Evolutionary conservation across 1,140 invertebrate genomes (phyloP), one percentile per base, ranked within the genome.

Genomic region (Drosophila aff.): DNA sequence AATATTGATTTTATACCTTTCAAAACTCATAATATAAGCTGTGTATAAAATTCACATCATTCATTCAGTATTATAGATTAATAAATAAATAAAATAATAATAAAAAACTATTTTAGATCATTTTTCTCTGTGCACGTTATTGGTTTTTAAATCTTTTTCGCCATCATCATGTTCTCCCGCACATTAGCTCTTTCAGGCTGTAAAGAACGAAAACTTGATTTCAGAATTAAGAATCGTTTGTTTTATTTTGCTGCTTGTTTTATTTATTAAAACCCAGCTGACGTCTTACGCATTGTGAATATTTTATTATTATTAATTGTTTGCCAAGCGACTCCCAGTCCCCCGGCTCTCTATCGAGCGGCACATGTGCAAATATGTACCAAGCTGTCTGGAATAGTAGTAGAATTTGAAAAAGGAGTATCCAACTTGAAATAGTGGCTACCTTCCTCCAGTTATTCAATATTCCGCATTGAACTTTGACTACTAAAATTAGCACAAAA

Each of bases 141-240:
- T 62, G 6, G 8, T 62, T 65, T 61, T 60, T 26, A 33, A 38
- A 55, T 23, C 11, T 53, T 53, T 15, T 36, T 53, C 18, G 52
- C 50, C 50, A 15, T 21, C 11, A 18, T 18, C 21, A 16, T 1
- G 33, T 33, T 55, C 33, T 55, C 21, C 36, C 53, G 4, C 33
- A 40, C 16, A 18, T 26, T n/a, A 18, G 13, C 38, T 38, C 60
- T 57, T 52, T 52, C 5, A 31, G 33, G 44, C 52, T 81, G 44
- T 73, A 72, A 78, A 86, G 75, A 87, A 74, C 53, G 50, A 68
- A 87, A 87, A 87, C 84, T 81, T 89, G 84, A 84, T 87, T 83
- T 83, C 47, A 46, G 60, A 66, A 74, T 81, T 63, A 62, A 55
- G 67, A 73, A 71, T 44, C 21, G 23, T 40, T 67, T 47, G 31